phyloP scores from a whole-genome alignment of 2,797 vertebrate genomes.

The Setipinna tenuifilis region DNA sequence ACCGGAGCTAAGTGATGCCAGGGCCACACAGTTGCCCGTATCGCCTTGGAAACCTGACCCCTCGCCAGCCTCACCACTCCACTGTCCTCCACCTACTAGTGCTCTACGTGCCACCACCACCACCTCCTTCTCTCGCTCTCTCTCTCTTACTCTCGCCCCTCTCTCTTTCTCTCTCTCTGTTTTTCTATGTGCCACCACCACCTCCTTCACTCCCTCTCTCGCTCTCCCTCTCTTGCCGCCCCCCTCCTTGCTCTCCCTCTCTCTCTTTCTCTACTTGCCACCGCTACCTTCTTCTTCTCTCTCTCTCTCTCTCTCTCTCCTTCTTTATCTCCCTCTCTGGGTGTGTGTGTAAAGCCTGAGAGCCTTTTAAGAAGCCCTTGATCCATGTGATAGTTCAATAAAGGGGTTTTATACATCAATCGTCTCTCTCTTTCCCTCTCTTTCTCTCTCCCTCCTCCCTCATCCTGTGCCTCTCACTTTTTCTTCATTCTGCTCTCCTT shows the following conservation, averaged over 20 bases:
- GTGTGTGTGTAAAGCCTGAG: no score
- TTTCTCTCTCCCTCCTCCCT: neutral
- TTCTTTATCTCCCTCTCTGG: no score
- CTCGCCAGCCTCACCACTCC: neutral
- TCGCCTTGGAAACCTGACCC: conserved; percentile 62
- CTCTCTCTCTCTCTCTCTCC: no score
- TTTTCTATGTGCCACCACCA: neutral
- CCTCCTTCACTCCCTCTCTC: neutral
- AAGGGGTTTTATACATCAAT: no score
- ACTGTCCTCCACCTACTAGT: neutral
- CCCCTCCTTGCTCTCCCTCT: no score
- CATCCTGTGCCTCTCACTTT: neutral
- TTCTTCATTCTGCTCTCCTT: neutral
- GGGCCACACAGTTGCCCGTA: conserved; percentile 45
- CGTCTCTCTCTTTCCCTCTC: neutral
- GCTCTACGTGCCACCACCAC: neutral
- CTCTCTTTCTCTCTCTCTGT: conserved; percentile 22
- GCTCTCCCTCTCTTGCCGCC: neutral
- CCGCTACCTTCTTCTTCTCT: no score
- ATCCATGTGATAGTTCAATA: no score
- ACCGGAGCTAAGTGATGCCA: conserved; percentile 52
- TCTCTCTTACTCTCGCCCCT: conserved; percentile 23
- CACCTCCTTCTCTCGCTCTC: conserved; percentile 2
- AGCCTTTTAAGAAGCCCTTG: no score
- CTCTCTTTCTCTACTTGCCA: no score